Evolutionary conservation across 2,113 vertebrate species (phyloP), one percentile per base, ranked within the genome.

Genomic region (Phylloscopus trochilus): DNA sequence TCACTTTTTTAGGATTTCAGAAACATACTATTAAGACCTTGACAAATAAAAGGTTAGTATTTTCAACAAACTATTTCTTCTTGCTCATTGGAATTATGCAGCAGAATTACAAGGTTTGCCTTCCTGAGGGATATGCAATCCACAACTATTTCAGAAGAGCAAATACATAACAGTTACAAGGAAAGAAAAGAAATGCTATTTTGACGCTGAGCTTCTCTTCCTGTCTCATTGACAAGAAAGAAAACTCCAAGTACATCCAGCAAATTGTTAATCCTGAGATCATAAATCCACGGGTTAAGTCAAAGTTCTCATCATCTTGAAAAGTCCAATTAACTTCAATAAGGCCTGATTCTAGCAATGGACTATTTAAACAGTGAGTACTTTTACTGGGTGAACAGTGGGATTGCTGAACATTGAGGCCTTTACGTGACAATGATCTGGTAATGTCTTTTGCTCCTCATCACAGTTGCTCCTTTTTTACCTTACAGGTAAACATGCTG

Each of bases 41-140:
- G 3, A 62, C 28, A 86, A 92, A 76, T 75, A 49, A 76, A 74
- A 95, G 83, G 49, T 89, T 19, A 27, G 9, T 58, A 72, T 55
- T 78, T 94, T 92, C 24, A 73, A 67, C 66, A 78, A 94, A 93
- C 30, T 77, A 28, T 52, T 95, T 95, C 79, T 53, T 82, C 55
- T 89, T 69, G 28, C 4, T 68, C 56, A 83, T 35, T 93, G 55
- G 56, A 76, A 53, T 79, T 90, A 94, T 52, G 73, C 26, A 80
- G 69, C 20, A 91, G 49, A 93, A 55, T 43, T 78, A 47, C 3
- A 26, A 78, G 39, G 53, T 88, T 51, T 87, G 24, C 43, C n/a
- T 73, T 80, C 41, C 73, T 76, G 19, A 60, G 41, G 24, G 26
- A 69, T 37, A 26, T 13, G 10, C 35, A 62, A 58, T 41, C 21